A percentile compares a stretch with the other conserved stretches of the same genome.
Conservation (phyloP, 2,113 vertebrate genomes). For the Myiagra hebetior region DNA sequence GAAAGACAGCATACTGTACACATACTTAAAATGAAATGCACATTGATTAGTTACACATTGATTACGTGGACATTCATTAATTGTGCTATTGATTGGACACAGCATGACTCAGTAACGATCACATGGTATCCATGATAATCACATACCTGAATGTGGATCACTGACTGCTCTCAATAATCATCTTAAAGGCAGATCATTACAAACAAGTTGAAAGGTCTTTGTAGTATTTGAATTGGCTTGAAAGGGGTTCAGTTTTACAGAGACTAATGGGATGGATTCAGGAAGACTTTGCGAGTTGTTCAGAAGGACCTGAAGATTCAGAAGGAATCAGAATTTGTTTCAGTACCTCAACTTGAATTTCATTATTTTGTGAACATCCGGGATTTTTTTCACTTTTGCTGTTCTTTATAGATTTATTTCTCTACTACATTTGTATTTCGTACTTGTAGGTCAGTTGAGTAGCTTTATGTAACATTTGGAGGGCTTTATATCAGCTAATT, state of each 20-base stretch:
- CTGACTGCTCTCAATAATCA: not conserved
- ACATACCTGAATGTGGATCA: not conserved
- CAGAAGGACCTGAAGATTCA: not conserved
- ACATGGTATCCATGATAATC: fast-evolving
- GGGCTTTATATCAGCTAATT: not conserved
- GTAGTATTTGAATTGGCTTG: not conserved
- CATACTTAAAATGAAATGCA: not conserved
- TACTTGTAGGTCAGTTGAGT: not conserved
- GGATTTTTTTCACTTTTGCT: not conserved
- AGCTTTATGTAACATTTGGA: not conserved
- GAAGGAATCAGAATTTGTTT: not conserved
- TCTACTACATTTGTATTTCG: not conserved
- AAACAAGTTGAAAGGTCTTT: not conserved
- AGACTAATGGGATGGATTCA: not conserved
- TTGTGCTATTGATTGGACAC: not conserved
- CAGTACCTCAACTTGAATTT: not conserved
- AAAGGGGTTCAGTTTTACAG: not conserved
- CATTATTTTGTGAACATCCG: not conserved
- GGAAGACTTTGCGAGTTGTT: not conserved
- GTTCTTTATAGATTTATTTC: not conserved
- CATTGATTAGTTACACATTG: not conserved
- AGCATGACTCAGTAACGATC: not conserved
- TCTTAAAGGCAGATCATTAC: not conserved
- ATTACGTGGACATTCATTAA: not conserved
- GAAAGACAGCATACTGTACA: not conserved